Evolutionary conservation across 2,888 invertebrate genomes (phyloP), one percentile per base, ranked within the genome.

Genomic region (Luperina nickerlii): DNA sequence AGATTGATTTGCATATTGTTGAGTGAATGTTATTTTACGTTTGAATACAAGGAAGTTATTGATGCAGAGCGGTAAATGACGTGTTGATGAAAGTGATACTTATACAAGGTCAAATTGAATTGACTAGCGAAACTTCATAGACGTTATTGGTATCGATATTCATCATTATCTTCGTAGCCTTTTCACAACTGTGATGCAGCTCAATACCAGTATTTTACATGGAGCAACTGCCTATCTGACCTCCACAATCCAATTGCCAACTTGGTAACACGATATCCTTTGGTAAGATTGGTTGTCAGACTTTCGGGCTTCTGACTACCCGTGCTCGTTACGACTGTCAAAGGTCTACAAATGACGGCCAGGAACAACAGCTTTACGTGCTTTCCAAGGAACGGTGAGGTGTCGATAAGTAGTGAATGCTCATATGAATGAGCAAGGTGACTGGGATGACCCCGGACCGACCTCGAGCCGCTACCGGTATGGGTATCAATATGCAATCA

Each of bases 1-100:
- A 75, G 32, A 57, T 74, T 67, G 60, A 85, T 84, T 84, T 85
- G 85, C 84, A 84, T 84, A 82, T 84, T 78, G 73, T 82, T 76
- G 20, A 65, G 71, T 74, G 70, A 66, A 69, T 74, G 74, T 75
- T 60, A 75, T 70, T 72, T 73, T 78, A 73, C 67, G 54, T 78
- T 73, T 60, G 51, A 71, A n/a, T 81, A 66, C 62, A 63, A 65
- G 62, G 62, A 63, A 76, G 24, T 73, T 68, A 51, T 78, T 74
- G 75, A 78, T 81, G 67, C 48, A 65, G 15, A 72, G 54, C 60
- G 51, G 69, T 76, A 54, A 54, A 67, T 70, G 54, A 51, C 38
- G 48, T 27, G 62, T 6, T 38, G 67, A 77, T 71, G 75, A 57
- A 81, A 48, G 45, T 76, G 62, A 57, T 76, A 48, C 62, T 38